These are phyloP conservation scores for Pycnomerus fuliginosus DNA, from an alignment of 2,888 invertebrate species.

Conservation along the genomic window DNA sequence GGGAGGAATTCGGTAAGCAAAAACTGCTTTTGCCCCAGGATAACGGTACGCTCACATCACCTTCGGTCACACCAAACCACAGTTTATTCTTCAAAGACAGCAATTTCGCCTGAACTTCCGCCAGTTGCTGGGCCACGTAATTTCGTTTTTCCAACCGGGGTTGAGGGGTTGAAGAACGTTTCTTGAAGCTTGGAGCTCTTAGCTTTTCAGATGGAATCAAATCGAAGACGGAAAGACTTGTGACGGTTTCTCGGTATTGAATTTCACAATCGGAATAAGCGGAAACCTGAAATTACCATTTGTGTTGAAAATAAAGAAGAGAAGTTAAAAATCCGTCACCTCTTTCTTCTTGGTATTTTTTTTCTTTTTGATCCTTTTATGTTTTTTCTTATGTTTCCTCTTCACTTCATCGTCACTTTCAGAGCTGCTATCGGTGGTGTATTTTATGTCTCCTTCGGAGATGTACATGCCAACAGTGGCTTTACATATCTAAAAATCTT, in stretches of 20 bases:
- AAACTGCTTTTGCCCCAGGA: slow-evolving; percentile 60
- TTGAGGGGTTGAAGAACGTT: slow-evolving; percentile 20
- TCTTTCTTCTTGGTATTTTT: slow-evolving; percentile 16
- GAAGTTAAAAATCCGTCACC: slow-evolving; percentile 1
- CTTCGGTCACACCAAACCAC: slow-evolving; percentile 65
- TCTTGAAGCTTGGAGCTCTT: slow-evolving; percentile 22
- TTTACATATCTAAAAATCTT: slow-evolving; percentile 58
- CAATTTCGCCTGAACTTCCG: slow-evolving; percentile 68
- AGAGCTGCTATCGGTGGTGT: slow-evolving; percentile 24
- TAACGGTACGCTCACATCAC: slow-evolving; percentile 54
- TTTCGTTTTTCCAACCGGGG: too few relatives aligned
- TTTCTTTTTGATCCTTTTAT: slow-evolving; percentile 33
- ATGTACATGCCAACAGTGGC: slow-evolving; percentile 57
- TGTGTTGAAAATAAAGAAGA: not conserved
- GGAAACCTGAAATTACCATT: slow-evolving; percentile 1
- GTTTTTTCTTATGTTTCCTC: slow-evolving; percentile 28
- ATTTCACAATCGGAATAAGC: slow-evolving; percentile 35
- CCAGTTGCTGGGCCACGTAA: slow-evolving; percentile 51
- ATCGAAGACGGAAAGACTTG: slow-evolving; percentile 45
- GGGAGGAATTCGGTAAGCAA: slow-evolving; percentile 2
- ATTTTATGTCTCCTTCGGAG: slow-evolving; percentile 37
- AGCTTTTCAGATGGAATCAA: slow-evolving; percentile 42
- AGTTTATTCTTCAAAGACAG: slow-evolving; percentile 69
- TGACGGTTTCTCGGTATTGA: slow-evolving; percentile 29
- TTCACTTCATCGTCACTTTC: slow-evolving; percentile 15